phyloP scores from a whole-genome alignment of 2,888 invertebrate genomes.

The Lysandra coridon region DNA sequence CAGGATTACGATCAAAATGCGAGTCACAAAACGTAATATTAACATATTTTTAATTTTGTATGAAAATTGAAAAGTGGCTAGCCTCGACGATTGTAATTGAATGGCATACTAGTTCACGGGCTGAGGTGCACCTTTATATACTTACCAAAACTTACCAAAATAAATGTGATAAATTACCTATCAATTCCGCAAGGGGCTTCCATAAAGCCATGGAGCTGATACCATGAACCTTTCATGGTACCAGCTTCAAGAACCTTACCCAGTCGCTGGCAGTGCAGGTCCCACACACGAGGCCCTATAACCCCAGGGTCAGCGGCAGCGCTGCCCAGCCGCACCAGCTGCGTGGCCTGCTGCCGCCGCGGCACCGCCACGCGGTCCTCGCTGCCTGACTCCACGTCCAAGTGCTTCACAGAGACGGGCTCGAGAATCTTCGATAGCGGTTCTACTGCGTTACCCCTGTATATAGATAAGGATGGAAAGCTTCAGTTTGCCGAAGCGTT shows the following conservation, averaged over 20 bases:
- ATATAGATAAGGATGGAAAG: neutral
- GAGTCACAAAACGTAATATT: neutral
- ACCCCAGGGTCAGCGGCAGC: conserved; percentile 90
- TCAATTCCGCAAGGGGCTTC: no score
- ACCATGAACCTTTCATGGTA: no score
- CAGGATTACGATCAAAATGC: neutral
- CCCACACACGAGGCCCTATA: conserved; percentile 92
- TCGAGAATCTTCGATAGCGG: conserved; percentile 89
- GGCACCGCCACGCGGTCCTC: conserved; percentile 57
- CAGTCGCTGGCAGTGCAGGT: conserved; percentile 86
- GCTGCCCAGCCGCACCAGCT: conserved; percentile 84
- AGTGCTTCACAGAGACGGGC: conserved; percentile 87
- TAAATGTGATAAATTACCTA: no score
- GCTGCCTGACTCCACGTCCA: conserved; percentile 77
- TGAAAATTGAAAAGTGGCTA: neutral
- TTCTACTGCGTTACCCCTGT: conserved; percentile 86
- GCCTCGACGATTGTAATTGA: neutral
- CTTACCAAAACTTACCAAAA: no score
- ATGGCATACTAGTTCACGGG: neutral
- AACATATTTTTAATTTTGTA: no score
- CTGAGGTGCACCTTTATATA: neutral
- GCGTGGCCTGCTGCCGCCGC: conserved; percentile 70
- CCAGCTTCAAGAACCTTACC: conserved; percentile 52
- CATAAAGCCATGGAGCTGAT: no score
- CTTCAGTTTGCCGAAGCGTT: no score